Conservation (phyloP, 2,888 invertebrate species). For the Dione vanillae region DNA sequence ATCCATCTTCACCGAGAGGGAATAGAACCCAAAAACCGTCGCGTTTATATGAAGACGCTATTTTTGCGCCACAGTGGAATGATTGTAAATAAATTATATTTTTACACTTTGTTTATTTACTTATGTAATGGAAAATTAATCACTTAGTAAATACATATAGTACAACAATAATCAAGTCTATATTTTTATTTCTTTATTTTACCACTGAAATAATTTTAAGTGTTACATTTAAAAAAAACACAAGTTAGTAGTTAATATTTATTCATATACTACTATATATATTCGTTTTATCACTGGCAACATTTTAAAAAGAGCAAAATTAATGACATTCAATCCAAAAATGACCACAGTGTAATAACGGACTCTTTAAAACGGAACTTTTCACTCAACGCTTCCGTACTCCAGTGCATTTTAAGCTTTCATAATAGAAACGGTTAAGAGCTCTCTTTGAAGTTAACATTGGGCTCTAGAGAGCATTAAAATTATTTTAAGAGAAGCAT, state of each 20-base stretch:
- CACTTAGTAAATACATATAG: no score
- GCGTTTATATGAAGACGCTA: no score
- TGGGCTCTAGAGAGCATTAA: slow-evolving; percentile 49
- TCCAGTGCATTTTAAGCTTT: slow-evolving; percentile 66
- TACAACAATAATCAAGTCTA: no score
- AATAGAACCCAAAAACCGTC: no score
- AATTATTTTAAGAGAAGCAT: slow-evolving; percentile 44
- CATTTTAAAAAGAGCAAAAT: slow-evolving; percentile 10
- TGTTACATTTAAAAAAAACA: no score
- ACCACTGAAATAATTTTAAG: no score
- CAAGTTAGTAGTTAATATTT: background rate
- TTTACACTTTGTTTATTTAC: no score
- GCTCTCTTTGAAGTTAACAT: slow-evolving; percentile 51
- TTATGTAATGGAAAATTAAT: no score
- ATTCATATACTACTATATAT: background rate
- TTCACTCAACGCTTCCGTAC: slow-evolving; percentile 64
- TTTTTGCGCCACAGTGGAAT: no score
- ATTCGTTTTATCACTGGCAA: background rate
- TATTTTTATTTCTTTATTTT: no score
- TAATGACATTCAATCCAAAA: slow-evolving; percentile 37
- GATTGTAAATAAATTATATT: no score
- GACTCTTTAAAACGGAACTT: slow-evolving; percentile 55
- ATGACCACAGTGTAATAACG: slow-evolving; percentile 37
- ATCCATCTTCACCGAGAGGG: no score
- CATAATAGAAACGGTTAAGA: slow-evolving; percentile 60